A percentile compares a stretch with the other conserved stretches of the same genome.
Evolutionary conservation across 2,797 vertebrate genomes (phyloP).

Genomic region (Alca torda): DNA sequence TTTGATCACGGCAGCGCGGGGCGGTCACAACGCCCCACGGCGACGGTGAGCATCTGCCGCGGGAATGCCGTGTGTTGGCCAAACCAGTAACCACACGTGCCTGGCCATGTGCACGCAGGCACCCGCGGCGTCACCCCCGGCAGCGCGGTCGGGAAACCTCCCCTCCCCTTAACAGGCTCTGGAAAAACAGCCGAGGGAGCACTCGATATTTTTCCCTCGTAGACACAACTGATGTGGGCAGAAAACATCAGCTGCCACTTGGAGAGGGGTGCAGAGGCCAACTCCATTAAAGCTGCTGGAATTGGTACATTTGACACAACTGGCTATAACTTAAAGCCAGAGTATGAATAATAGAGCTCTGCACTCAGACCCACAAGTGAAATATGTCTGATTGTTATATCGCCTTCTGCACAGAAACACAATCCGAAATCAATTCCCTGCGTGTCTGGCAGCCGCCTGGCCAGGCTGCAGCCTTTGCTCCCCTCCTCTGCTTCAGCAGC

Average conservation of each 20-base stretch:
- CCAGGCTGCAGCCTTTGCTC: neutral
- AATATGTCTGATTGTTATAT: conserved; percentile 34
- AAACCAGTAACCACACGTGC: neutral
- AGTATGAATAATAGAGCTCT: conserved; percentile 65
- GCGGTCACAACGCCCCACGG: rapidly evolving
- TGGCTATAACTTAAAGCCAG: conserved; percentile 58
- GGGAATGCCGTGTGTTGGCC: neutral
- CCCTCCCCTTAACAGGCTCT: neutral
- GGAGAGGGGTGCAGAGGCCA: conserved; percentile 62
- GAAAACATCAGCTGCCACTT: conserved; percentile 59
- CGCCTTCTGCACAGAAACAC: conserved; percentile 16
- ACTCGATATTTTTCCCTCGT: conserved; percentile 10
- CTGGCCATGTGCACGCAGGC: rapidly evolving
- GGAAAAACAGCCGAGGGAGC: neutral
- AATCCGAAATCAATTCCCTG: conserved; percentile 50
- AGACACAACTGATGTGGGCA: conserved; percentile 47
- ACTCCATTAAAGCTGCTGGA: conserved; percentile 72
- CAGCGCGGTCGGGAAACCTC: neutral
- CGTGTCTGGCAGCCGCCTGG: neutral
- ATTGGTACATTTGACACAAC: conserved; percentile 70
- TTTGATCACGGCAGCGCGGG: rapidly evolving
- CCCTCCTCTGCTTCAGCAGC: neutral
- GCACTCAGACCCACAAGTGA: conserved; percentile 51
- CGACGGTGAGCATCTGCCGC: rapidly evolving
- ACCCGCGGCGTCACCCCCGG: rapidly evolving